Evolutionary conservation across 2,888 invertebrate species (phyloP), one percentile per base, ranked within the genome.

Genomic region (Parasteatoda lunata): DNA sequence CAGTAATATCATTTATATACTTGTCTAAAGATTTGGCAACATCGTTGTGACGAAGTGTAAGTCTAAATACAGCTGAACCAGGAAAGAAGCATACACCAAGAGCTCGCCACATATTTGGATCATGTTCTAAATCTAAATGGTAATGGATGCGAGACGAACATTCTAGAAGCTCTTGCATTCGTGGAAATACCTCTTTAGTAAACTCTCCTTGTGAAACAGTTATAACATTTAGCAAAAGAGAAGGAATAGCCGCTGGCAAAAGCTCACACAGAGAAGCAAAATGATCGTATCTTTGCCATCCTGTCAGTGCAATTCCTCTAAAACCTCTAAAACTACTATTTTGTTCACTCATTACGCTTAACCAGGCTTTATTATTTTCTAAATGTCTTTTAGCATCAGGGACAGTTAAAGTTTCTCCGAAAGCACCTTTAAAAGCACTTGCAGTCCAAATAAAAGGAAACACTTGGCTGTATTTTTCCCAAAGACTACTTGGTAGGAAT

Each of bases 341-440:
- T 71, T 91, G 90, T 52, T 89, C 89, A n/a, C 68, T 73, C 86
- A 91, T 89, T 1, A 90, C 94, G 72, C 94, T 94, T 88, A 95
- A 91, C 95, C 95, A 95, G 75, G 94, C 93, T 88, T 95, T 92
- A 90, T 95, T 95, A 90, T 95, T 95, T 90, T 95, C 95, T 79
- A 95, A 92, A 91, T 95, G 95, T 64, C 94, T 92, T 89, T 94
- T 93, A 15, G 94, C 93, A 88, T 95, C 94, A 6, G 95, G 95
- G 87, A 95, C 93, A 90, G 94, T 94, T 72, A 95, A 90, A 6
- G 94, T 94, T 91, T 95, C 95, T 0, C 95, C 95, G 90, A 95
- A 95, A 4, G 95, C 95, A 0, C 95, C 96, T 91, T 96, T 96
- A 91, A 94, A 96, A 0, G 95, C 95, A 3, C 95, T 95, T 3